Percentiles rank a stretch among this genome's conserved stretches.
phyloP scores from a whole-genome alignment of 2,888 invertebrate genomes.

The Pristionchus mayeri region DNA sequence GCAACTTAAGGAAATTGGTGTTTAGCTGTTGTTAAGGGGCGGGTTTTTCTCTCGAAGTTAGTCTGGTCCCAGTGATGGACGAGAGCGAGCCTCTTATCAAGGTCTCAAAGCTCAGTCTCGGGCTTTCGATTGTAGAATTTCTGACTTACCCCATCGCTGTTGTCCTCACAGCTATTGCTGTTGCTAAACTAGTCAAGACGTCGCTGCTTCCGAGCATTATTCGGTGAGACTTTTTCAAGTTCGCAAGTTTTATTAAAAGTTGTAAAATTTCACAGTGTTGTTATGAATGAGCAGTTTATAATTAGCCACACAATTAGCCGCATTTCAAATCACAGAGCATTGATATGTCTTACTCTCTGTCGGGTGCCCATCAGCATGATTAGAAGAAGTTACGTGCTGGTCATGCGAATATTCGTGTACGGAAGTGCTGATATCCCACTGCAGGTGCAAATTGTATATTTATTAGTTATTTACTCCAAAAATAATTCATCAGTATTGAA shows the following conservation, averaged over 20 bases:
- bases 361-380: neutral
- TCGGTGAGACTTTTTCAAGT: no score
- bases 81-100: no score
- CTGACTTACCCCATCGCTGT: neutral
- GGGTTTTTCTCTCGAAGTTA: no score
- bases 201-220: neutral
- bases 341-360: neutral
- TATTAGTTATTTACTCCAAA: neutral
- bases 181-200: neutral
- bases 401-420: neutral
- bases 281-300: no score
- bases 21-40: no score
- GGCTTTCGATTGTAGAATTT: neutral
- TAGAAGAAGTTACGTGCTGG: neutral
- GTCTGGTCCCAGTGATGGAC: no score
- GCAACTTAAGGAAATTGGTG: no score
- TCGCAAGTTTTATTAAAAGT: neutral
- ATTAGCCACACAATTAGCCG: neutral
- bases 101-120: neutral
- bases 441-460: neutral
- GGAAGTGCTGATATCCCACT: neutral
- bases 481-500: neutral
- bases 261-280: no score
- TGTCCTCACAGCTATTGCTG: neutral
- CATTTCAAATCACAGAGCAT: neutral